These are phyloP conservation scores for Pentamera pediparva DNA, from an alignment of 53 echinoderm and acorn worm genomes.

Conservation along the genomic window DNA sequence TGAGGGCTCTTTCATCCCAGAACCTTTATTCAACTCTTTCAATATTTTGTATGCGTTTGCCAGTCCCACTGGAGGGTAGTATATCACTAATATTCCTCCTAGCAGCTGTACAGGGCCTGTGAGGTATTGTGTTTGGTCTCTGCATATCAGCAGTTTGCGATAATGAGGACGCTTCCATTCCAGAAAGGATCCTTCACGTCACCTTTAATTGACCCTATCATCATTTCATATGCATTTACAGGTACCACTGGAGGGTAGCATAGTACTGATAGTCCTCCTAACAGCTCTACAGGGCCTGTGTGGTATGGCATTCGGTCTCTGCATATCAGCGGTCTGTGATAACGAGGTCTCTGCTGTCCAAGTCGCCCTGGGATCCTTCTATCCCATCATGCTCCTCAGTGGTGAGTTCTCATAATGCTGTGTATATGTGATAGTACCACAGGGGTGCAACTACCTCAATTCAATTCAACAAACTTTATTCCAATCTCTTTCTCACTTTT, in stretches of 20 bases:
- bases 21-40: no score
- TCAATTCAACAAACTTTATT: no score
- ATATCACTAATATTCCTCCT: slow-evolving; percentile 11
- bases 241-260: slow-evolving; percentile 74
- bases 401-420: slow-evolving; percentile 50
- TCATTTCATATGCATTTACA: slow-evolving; percentile 1
- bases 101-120: slow-evolving; percentile 65
- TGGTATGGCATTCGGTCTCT: slow-evolving; percentile 86
- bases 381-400: slow-evolving; percentile 82
- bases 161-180: slow-evolving; percentile 70
- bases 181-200: no score
- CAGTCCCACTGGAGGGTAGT: slow-evolving; percentile 73
- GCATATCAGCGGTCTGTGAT: slow-evolving; percentile 75
- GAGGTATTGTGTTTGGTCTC: slow-evolving; percentile 85
- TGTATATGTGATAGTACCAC: background rate
- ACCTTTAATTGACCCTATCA: background rate
- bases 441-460: no score
- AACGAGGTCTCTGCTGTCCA: slow-evolving; percentile 85
- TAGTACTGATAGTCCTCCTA: slow-evolving; percentile 60
- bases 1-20: no score
- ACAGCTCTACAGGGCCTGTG: slow-evolving; percentile 78
- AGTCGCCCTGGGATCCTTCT: slow-evolving; percentile 88
- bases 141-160: slow-evolving; percentile 77
- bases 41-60: background rate
- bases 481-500: no score